Conservation (phyloP, 2,797 vertebrate genomes). For the Lerista edwardsae region DNA sequence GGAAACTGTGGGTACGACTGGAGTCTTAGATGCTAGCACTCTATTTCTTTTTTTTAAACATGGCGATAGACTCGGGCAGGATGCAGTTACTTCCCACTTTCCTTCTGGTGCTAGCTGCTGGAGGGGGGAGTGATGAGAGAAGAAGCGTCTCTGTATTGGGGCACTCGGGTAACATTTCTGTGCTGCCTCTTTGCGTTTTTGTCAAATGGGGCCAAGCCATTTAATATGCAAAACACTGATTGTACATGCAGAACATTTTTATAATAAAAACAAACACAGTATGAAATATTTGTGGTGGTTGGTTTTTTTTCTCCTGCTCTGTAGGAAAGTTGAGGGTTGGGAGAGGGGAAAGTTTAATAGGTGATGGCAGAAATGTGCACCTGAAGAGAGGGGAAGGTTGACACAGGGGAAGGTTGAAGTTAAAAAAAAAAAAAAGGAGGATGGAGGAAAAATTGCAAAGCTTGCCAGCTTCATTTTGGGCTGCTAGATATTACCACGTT, state of each 20-base stretch:
- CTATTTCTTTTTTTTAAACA: background rate
- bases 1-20: too few relatives aligned
- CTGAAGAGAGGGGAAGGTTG: background rate
- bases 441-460: background rate
- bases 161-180: slow-evolving; percentile 24
- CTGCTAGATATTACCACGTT: background rate
- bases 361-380: background rate
- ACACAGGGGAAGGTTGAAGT: too few relatives aligned
- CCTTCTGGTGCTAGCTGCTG: background rate
- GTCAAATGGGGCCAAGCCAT: slow-evolving; percentile 34
- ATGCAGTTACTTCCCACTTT: background rate
- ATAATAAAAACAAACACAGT: slow-evolving; percentile 24
- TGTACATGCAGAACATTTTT: slow-evolving; percentile 57
- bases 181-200: slow-evolving; percentile 57
- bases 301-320: background rate
- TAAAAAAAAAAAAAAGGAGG: too few relatives aligned
- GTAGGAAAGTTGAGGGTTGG: too few relatives aligned
- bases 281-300: background rate
- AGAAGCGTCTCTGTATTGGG: background rate
- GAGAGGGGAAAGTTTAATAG: background rate
- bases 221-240: slow-evolving; percentile 34
- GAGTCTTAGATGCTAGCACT: background rate
- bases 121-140: background rate
- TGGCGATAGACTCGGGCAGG: background rate
- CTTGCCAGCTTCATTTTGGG: background rate